Evolutionary conservation across 2,888 invertebrate species (phyloP), one percentile per base, ranked within the genome.

Genomic region (Drosophila pseudotakahashii): DNA sequence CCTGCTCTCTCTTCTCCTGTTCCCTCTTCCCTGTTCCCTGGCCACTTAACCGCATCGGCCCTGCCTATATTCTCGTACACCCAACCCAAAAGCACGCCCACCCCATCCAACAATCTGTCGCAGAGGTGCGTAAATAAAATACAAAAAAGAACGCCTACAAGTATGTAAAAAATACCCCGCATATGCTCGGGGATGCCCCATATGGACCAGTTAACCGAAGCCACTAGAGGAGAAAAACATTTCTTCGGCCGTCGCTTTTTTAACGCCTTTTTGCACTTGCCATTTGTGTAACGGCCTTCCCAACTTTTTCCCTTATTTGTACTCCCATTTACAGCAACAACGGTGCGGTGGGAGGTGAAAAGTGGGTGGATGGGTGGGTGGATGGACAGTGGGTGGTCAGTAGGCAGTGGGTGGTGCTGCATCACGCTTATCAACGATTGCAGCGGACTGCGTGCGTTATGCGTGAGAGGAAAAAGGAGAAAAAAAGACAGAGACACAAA

Each of bases 401-500:
- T 39, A 9, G 14, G 5, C 16, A n/a, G 44, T 7, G 9, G 7
- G 10, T 26, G 37, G 30, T n/a, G 47, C 39, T 16, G 39, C 62
- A 48, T 34, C 50, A 41, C 73, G 74, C 63, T 73, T 82, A 82
- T 82, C 86, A 76, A 53, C 57, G 75, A 75, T 75, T 75, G 71
- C 76, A 71, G 72, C 76, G 60, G 72, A 39, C 45, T 73, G 50
- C 77, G 55, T 48, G 76, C 85, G 67, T 71, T 42, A 64, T 87
- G 76, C 72, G 77, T 70, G 83, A 77, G 90, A 76, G 89, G 76
- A 88, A 88, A 88, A 88, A 87, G 90, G 90, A 88, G 89, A 90
- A 90, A 89, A 89, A 48, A 48, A 48, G 16, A 88, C 75, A 75
- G 69, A 73, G 86, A 89, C 77, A 90, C 88, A 90, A 89, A 84